Conservation (phyloP, 2,888 invertebrate species). For the Doris montereyensis region DNA sequence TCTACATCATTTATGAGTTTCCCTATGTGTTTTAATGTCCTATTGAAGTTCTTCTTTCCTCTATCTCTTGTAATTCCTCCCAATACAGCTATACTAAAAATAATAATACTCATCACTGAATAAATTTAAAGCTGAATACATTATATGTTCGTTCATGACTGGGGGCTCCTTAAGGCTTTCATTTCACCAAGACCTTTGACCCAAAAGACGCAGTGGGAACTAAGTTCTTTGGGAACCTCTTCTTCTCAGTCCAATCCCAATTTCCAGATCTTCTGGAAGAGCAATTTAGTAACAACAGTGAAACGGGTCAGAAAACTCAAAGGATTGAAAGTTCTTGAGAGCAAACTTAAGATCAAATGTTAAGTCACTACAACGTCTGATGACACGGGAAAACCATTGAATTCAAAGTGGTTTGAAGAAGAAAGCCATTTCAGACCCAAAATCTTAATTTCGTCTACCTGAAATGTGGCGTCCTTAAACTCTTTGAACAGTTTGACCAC, state of each 20-base stretch:
- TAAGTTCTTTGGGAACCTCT: background rate
- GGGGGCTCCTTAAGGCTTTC: background rate
- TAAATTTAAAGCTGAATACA: background rate
- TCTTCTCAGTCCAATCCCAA: constrained; percentile 2
- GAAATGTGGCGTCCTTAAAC: too few relatives aligned
- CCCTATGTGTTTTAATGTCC: too few relatives aligned
- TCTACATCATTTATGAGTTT: too few relatives aligned
- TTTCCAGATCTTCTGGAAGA: constrained; percentile 10
- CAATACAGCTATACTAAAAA: too few relatives aligned
- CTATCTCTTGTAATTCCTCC: too few relatives aligned
- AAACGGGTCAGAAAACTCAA: background rate
- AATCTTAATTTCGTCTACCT: too few relatives aligned
- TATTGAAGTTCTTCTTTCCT: too few relatives aligned
- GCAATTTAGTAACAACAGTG: background rate
- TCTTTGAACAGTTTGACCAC: too few relatives aligned
- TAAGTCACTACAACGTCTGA: background rate
- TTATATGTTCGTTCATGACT: background rate
- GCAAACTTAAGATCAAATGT: background rate
- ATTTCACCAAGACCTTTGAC: background rate
- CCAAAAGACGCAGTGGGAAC: background rate
- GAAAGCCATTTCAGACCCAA: too few relatives aligned
- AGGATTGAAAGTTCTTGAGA: too few relatives aligned
- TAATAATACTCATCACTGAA: constrained; percentile 7
- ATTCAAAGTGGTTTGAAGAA: too few relatives aligned
- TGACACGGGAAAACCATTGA: background rate